Percentiles rank a stretch among this genome's conserved stretches.
Conservation (phyloP, 2,113 vertebrate species). For the Synodontis membranacea region DNA sequence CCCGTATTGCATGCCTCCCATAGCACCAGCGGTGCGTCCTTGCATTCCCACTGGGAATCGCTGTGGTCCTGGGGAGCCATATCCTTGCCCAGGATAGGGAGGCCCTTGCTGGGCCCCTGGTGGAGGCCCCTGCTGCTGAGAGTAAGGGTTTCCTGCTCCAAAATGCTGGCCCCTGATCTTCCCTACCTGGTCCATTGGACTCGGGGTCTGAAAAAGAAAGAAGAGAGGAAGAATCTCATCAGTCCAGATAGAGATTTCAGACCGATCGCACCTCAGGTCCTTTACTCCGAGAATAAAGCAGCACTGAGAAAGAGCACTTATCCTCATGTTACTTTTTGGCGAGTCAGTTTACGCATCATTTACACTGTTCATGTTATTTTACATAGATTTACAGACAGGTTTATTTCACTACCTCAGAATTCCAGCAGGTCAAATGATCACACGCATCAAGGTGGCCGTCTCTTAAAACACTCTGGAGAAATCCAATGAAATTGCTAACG, state of each 20-base stretch:
- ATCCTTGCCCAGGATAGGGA: constrained; percentile 82
- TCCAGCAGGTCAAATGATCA: neutral
- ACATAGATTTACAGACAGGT: neutral
- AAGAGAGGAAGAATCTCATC: neutral
- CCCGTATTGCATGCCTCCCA: constrained; percentile 87
- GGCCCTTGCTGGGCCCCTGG: constrained; percentile 79
- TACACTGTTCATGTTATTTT: neutral
- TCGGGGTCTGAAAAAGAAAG: constrained; percentile 68
- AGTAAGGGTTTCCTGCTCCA: constrained; percentile 84
- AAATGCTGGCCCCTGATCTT: constrained; percentile 95
- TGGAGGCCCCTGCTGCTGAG: constrained; percentile 83
- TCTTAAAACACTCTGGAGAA: no score
- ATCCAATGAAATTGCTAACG: no score
- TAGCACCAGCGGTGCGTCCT: constrained; percentile 81
- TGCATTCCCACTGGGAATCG: constrained; percentile 85
- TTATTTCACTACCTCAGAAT: neutral
- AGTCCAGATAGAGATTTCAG: neutral
- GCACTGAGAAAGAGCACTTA: no score
- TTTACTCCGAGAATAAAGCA: no score
- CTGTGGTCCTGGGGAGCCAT: constrained; percentile 81
- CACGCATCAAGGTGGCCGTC: no score
- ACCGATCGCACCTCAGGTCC: no score
- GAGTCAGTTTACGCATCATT: no score
- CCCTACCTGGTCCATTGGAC: constrained; percentile 96
- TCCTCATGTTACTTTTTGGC: no score